phyloP scores from a whole-genome alignment of 1,140 invertebrate species.

The Ceratitis capitata region DNA sequence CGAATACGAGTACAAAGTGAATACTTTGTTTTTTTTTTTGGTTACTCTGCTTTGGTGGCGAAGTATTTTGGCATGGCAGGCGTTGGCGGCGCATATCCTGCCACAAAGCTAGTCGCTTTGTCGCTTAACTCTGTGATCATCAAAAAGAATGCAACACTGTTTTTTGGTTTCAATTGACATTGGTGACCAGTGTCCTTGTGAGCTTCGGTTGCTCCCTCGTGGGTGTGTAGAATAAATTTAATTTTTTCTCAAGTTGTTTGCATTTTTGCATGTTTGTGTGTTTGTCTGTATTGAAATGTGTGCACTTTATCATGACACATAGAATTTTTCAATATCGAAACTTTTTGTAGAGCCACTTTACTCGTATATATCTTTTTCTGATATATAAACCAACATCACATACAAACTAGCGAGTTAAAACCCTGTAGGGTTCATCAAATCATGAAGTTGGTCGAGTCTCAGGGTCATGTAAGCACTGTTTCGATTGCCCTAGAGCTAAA shows the following conservation, averaged over 20 bases:
- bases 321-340: conserved; percentile 8
- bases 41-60: not conserved
- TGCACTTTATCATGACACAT: not conserved
- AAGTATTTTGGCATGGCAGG: not conserved
- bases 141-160: not conserved
- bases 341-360: not conserved
- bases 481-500: no score
- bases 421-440: no score
- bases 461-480: no score
- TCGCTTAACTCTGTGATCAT: not conserved
- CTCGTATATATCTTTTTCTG: not conserved
- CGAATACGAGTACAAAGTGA: conserved; percentile 22
- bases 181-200: not conserved
- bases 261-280: not conserved
- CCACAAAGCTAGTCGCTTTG: not conserved
- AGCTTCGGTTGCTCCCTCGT: not conserved
- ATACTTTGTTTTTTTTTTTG: no score
- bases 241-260: not conserved
- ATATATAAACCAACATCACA: no score
- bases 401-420: no score
- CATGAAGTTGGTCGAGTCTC: no score
- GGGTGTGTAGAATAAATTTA: not conserved
- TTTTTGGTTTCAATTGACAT: not conserved
- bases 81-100: not conserved
- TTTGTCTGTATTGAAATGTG: not conserved